Evolutionary conservation across 2,113 vertebrate genomes (phyloP), one percentile per base, ranked within the genome.

Genomic region (Delphinapterus leucas): DNA sequence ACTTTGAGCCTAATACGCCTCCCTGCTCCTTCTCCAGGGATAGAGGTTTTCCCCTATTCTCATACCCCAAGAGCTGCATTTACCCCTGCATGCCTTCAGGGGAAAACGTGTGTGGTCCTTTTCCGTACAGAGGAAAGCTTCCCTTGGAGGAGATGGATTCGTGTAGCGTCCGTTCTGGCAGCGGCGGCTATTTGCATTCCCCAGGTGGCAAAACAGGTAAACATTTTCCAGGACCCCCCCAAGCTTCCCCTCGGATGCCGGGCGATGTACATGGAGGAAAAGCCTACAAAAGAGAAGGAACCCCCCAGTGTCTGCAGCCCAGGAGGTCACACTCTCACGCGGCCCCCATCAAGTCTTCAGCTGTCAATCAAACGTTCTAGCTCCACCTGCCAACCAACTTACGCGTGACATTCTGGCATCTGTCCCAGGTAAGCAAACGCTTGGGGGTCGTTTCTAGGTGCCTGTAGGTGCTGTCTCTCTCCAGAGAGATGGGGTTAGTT

Each of bases 111-210:
- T 31, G n/a, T 14, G 67, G 26, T 73, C 28, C 68, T n/a, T 74
- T 58, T 58, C 21, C 70, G 12, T 17, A 14, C 8, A 74, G 8
- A 74, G 33, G 3, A 47, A 88, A 61, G 38, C 38, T 74, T 60
- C 44, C 55, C 8, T 4, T 23, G 14, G 68, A 47, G 18, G 13
- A 47, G 12, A 3, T 2, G 14, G 36, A 61, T 44, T 23, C 38
- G 0, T 26, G 18, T 6, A 74, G 28, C 14, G 8, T 63, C 5
- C 23, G 18, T 74, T 13, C 21, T 0, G 8, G 28, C 31, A 3
- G 5, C 4, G 31, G 15, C 21, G 2, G 13, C 38, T 25, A 15
- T 61, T 12, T 10, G 1, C 55, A 23, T 44, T 36, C 58, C 36
- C 21, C 9, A 15, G 31, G 67, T 33, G 23, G 5, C 14, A 23